Evolutionary conservation across 1,140 invertebrate genomes (phyloP), one percentile per base, ranked within the genome.

Genomic region (Forficula auricularia): DNA sequence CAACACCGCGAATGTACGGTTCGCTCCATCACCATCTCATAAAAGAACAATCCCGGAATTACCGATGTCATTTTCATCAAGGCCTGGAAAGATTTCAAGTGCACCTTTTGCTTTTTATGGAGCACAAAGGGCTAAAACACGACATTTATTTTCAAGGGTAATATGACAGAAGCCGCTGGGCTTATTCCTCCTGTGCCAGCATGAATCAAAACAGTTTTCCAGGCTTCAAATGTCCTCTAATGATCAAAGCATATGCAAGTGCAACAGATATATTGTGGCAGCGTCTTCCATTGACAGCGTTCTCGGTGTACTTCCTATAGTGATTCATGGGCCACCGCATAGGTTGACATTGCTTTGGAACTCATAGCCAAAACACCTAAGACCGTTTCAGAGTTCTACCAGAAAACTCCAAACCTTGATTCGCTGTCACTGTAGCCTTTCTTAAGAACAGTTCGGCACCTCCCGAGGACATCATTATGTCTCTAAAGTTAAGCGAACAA

Each of bases 91-190:
- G 19, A 50, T 16, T 47, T 53, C 54, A 14, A 34, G 31, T 44
- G 61, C 61, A 0, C 53, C 50, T 43, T 52, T 57, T 45, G 71
- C 67, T 16, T 50, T 46, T 13, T 56, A 42, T 6, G 56, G 57
- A 8, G 60, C 57, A 16, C 70, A 66, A 0, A 67, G 70, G 6
- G 63, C 60, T 49, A 58, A 69, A 7, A 72, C 57, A 34, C 47
- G 45, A 27, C 63, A 67, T 2, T 58, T 56, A 20, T 54, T 33
- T 9, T 44, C 45, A 12, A 71, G 55, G 1, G 75, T 74, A n/a
- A 82, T 67, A 16, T 65, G 60, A n/a, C n/a, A 47, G 82, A 78
- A n/a, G 73, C 69, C n/a, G 79, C 79, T 54, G 77, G 70, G 2
- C 79, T 79, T 22, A 82, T 67, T 40, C 73, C 73, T 15, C 77